Conservation (phyloP, 2,113 vertebrate species). For the Campylomormyrus numenius region DNA sequence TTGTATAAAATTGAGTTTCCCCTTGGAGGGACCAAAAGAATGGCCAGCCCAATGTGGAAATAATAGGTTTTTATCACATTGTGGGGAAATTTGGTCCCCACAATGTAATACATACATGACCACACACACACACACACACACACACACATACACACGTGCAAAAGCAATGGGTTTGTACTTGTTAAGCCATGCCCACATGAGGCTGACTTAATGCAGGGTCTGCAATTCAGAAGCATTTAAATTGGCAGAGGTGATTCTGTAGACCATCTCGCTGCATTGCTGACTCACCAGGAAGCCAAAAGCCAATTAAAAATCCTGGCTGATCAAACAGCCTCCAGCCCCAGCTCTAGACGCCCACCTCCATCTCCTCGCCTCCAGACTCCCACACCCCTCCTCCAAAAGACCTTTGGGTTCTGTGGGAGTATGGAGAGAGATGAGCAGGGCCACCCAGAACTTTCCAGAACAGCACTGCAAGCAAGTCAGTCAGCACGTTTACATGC, state of each 20-base stretch:
- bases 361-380: not conserved
- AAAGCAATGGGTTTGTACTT: not conserved
- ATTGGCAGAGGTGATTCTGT: not conserved
- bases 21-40: not conserved
- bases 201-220: not conserved
- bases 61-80: not conserved
- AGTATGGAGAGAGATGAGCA: not conserved
- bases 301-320: slow-evolving; percentile 13
- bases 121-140: not conserved
- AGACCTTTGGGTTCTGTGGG: not conserved
- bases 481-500: not conserved
- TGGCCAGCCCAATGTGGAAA: not conserved
- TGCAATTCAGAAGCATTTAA: not conserved
- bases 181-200: not conserved
- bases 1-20: not conserved
- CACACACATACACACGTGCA: not conserved
- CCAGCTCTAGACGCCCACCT: not conserved
- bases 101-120: not conserved
- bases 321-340: not conserved
- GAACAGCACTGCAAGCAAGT: not conserved
- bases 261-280: not conserved
- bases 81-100: not conserved
- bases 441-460: not conserved
- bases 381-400: not conserved
- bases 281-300: slow-evolving; percentile 16